These are phyloP conservation scores for Euwallacea similis DNA, from an alignment of 1,140 invertebrate species.

Conservation along the genomic window DNA sequence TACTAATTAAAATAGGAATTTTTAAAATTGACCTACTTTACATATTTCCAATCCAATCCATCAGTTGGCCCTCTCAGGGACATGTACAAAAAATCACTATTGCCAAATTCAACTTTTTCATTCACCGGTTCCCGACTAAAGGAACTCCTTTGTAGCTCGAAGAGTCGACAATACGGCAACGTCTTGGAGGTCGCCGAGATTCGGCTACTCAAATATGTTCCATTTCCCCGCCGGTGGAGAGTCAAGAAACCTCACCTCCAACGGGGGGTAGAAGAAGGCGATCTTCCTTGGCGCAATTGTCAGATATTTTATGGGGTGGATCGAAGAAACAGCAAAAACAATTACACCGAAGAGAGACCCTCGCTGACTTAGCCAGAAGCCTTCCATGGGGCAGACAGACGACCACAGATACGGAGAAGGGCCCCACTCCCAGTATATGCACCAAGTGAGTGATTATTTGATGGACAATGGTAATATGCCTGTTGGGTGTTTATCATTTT, in stretches of 20 bases:
- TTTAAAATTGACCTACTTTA: background rate
- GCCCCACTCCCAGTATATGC: constrained; percentile 56
- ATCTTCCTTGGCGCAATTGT: constrained; percentile 82
- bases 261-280: constrained; percentile 64
- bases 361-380: constrained; percentile 77
- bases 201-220: constrained; percentile 85
- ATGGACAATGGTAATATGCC: background rate
- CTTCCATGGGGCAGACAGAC: constrained; percentile 71
- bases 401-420: constrained; percentile 55
- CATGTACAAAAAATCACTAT: background rate
- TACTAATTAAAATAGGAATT: background rate
- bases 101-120: background rate
- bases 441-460: constrained; percentile 40
- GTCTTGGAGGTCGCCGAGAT: constrained; percentile 78
- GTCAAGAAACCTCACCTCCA: constrained; percentile 65
- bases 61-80: too few relatives aligned
- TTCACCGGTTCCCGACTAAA: background rate
- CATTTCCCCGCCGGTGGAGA: constrained; percentile 75
- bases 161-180: constrained; percentile 78
- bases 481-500: background rate
- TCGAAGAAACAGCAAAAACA: constrained; percentile 65
- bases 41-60: too few relatives aligned
- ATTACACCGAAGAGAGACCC: constrained; percentile 76
- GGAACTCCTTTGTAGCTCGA: constrained; percentile 61
- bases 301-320: constrained; percentile 83